phyloP scores from a whole-genome alignment of 2,888 invertebrate genomes.

The Heliconius sara region DNA sequence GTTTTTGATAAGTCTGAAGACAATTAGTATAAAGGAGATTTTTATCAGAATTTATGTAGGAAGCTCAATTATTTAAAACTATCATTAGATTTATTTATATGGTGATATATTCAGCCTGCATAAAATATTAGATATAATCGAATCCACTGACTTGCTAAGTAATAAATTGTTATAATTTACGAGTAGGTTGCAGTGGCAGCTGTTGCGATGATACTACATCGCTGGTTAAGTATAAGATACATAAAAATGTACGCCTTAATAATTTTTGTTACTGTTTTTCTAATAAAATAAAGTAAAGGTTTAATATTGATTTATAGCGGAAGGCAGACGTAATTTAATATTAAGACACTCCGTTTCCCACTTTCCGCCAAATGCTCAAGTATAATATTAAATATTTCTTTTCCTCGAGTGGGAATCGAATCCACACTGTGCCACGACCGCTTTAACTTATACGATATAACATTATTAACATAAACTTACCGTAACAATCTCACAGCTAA shows the following conservation, averaged over 20 bases:
- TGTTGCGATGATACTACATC: neutral
- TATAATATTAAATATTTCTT: too few relatives aligned
- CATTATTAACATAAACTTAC: too few relatives aligned
- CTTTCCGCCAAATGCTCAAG: too few relatives aligned
- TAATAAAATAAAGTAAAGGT: neutral
- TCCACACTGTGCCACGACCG: too few relatives aligned
- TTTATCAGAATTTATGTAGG: neutral
- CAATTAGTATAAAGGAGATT: neutral
- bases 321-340: neutral
- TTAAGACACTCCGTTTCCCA: too few relatives aligned
- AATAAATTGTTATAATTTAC: slow-evolving; percentile 13
- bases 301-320: too few relatives aligned
- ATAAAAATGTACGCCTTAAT: neutral
- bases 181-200: slow-evolving; percentile 13
- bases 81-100: slow-evolving; percentile 8
- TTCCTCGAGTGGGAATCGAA: too few relatives aligned
- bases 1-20: neutral
- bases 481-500: neutral
- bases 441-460: too few relatives aligned
- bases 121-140: slow-evolving; percentile 17
- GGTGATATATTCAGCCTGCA: slow-evolving; percentile 17
- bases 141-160: slow-evolving; percentile 7
- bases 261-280: neutral
- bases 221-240: neutral
- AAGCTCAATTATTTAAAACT: slow-evolving; percentile 7